Evolutionary conservation across 1,140 invertebrate genomes (phyloP).

Genomic region (Zaprionus ornatus): DNA sequence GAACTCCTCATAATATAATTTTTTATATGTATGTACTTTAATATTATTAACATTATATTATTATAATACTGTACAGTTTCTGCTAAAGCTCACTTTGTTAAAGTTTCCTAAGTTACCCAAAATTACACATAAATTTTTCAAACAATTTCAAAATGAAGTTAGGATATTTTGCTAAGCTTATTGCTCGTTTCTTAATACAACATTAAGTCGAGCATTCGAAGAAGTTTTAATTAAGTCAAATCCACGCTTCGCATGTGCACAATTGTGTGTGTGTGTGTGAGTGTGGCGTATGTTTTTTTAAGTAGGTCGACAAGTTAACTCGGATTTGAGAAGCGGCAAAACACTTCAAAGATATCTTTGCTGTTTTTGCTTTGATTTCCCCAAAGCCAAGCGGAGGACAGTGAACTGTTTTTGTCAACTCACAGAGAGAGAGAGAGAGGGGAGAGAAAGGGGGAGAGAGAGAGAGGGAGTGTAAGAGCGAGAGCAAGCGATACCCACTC

Average conservation of each 20-base stretch:
- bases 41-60: no score
- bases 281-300: constrained; percentile 13
- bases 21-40: no score
- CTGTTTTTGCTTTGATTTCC: constrained; percentile 68
- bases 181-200: not conserved
- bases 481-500: not conserved
- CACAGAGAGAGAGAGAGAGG: not conserved
- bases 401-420: constrained; percentile 71
- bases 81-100: not conserved
- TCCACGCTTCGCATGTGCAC: not conserved
- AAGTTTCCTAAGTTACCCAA: not conserved
- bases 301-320: constrained; percentile 53
- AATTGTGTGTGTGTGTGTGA: not conserved
- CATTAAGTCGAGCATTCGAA: constrained; percentile 2
- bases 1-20: no score
- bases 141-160: not conserved
- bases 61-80: no score
- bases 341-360: constrained; percentile 56
- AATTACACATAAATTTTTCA: not conserved
- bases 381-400: constrained; percentile 48
- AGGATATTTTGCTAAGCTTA: not conserved
- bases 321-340: constrained; percentile 35
- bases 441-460: not conserved
- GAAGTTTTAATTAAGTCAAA: constrained; percentile 5
- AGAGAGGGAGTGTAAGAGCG: not conserved